These are phyloP conservation scores for Hermetia illucens DNA, from an alignment of 1,140 invertebrate species.

Conservation along the genomic window DNA sequence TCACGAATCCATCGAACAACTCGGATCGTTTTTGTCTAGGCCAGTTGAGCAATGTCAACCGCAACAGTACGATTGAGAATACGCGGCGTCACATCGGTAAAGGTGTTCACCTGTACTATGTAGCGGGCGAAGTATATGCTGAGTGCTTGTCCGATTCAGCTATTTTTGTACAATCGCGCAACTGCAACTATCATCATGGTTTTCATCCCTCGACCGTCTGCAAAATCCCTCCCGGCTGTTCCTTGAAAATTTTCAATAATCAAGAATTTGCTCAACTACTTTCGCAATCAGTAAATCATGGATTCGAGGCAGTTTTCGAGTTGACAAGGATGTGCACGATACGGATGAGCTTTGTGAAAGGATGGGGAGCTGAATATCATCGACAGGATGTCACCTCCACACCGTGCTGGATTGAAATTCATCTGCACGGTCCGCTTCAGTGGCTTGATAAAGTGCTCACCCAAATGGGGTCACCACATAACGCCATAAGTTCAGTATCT, in stretches of 20 bases:
- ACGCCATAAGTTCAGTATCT: slow-evolving; percentile 83
- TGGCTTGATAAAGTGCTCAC: slow-evolving; percentile 87
- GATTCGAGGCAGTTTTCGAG: slow-evolving; percentile 92
- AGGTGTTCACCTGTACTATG: slow-evolving; percentile 94
- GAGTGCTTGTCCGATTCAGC: slow-evolving; percentile 90
- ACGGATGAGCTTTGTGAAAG: slow-evolving; percentile 95
- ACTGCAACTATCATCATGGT: slow-evolving; percentile 91
- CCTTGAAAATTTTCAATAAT: slow-evolving; percentile 95
- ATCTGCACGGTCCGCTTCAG: slow-evolving; percentile 79
- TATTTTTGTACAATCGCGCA: slow-evolving; percentile 92
- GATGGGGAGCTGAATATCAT: slow-evolving; percentile 97
- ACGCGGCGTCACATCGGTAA: slow-evolving; percentile 92
- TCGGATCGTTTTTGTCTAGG: slow-evolving; percentile 88
- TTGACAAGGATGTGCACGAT: slow-evolving; percentile 98
- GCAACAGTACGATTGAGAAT: slow-evolving; percentile 97
- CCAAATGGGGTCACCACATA: slow-evolving; percentile 82
- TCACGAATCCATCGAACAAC: slow-evolving; percentile 92
- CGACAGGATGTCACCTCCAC: slow-evolving; percentile 90
- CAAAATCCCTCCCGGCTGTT: slow-evolving; percentile 87
- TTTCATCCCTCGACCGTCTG: slow-evolving; percentile 95
- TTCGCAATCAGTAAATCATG: slow-evolving; percentile 85
- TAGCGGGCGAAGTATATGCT: slow-evolving; percentile 96
- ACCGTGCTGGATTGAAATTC: slow-evolving; percentile 92
- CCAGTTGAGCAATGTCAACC: slow-evolving; percentile 90
- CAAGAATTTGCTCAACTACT: slow-evolving; percentile 89